Conservation (phyloP, 23 tunicate genomes). For the Trididemnum nubilum region DNA sequence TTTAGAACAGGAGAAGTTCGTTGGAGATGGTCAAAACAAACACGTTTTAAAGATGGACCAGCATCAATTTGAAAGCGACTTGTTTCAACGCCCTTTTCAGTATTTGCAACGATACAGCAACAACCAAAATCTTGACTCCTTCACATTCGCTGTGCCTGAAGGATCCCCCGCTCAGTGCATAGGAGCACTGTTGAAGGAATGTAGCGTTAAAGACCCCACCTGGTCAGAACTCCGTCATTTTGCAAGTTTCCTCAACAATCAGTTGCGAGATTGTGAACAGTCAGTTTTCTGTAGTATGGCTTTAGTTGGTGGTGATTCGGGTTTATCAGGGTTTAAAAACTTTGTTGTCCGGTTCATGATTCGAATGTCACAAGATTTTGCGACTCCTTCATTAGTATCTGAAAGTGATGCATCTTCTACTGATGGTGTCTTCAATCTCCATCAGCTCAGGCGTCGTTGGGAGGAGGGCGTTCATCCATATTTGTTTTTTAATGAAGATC, state of each 20-base stretch:
- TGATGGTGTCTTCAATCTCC: slow-evolving; percentile 10
- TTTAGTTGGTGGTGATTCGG: slow-evolving; percentile 49
- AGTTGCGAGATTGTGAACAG: slow-evolving; percentile 67
- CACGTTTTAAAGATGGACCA: slow-evolving; percentile 49
- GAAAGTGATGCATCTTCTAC: not conserved
- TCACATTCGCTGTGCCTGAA: slow-evolving; percentile 19
- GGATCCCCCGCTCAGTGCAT: slow-evolving; percentile 60
- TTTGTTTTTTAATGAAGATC: slow-evolving; percentile 72
- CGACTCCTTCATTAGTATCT: slow-evolving; percentile 67
- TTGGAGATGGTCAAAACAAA: not conserved
- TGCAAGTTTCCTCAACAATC: slow-evolving; percentile 73
- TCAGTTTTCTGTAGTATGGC: slow-evolving; percentile 52
- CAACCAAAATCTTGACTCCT: slow-evolving; percentile 49
- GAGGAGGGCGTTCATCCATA: slow-evolving; percentile 70
- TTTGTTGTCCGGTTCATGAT: slow-evolving; percentile 83
- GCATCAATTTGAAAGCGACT: slow-evolving; percentile 46
- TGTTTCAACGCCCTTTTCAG: slow-evolving; percentile 79
- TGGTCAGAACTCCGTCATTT: slow-evolving; percentile 88
- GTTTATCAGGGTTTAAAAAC: slow-evolving; percentile 64
- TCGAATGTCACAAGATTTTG: slow-evolving; percentile 86
- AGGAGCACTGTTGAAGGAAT: slow-evolving; percentile 37
- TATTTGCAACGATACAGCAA: slow-evolving; percentile 32
- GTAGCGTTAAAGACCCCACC: slow-evolving; percentile 55
- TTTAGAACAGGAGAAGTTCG: not conserved
- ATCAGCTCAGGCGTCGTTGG: slow-evolving; percentile 62